Conservation (phyloP, 1,140 invertebrate species). For the Leptopilina clavipes region DNA sequence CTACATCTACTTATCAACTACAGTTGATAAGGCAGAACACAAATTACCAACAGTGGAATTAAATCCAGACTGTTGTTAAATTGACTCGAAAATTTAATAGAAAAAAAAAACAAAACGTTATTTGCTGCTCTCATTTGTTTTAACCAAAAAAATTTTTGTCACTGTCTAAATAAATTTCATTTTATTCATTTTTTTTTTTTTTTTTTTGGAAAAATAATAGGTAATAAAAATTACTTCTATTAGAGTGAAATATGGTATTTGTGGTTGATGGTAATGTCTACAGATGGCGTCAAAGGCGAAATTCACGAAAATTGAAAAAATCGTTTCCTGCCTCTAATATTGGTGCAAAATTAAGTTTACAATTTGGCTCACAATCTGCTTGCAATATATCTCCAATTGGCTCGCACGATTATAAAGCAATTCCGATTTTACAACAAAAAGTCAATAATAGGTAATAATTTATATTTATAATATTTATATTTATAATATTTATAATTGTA, state of each 20-base stretch:
- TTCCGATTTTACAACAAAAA: conserved; percentile 1
- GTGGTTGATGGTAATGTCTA: not conserved
- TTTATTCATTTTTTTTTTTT: too few relatives aligned
- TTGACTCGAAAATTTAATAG: too few relatives aligned
- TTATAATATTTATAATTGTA: not conserved
- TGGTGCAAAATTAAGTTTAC: not conserved
- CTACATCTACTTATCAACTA: too few relatives aligned
- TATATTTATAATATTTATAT: too few relatives aligned
- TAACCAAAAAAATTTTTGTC: not conserved
- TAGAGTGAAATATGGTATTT: not conserved
- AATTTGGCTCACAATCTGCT: not conserved
- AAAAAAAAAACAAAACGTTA: too few relatives aligned
- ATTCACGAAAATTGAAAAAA: not conserved
- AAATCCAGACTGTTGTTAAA: too few relatives aligned
- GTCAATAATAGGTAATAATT: conserved; percentile 34
- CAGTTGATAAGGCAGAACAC: too few relatives aligned
- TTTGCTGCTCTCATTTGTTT: too few relatives aligned
- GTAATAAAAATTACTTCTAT: too few relatives aligned
- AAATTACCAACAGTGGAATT: too few relatives aligned
- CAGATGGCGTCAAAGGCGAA: not conserved
- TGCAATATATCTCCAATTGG: not conserved
- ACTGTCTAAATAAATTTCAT: too few relatives aligned
- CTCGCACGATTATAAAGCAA: not conserved
- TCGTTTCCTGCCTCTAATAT: not conserved
- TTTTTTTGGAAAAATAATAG: not conserved